A percentile compares a stretch with the other conserved stretches of the same genome.
Evolutionary conservation across 2,113 vertebrate species (phyloP).

Genomic region (Morphnarchus princeps): DNA sequence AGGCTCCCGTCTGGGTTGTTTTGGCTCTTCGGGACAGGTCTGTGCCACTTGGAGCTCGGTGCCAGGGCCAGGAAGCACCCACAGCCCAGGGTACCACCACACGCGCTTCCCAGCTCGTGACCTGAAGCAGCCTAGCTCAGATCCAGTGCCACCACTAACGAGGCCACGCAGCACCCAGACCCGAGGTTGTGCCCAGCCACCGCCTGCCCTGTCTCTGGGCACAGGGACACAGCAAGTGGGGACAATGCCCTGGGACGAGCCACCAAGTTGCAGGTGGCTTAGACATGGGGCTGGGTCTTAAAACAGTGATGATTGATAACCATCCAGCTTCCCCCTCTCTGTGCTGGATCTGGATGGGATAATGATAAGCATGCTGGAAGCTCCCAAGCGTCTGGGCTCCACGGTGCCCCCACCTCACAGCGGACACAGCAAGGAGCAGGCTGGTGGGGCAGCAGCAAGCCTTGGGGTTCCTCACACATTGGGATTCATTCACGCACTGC

Average conservation of each 20-base stretch:
- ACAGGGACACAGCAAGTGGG: neutral
- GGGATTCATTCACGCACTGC: neutral
- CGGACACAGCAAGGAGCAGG: neutral
- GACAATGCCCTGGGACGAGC: neutral
- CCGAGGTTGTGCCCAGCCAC: neutral
- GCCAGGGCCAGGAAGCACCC: neutral
- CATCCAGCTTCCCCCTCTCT: too few relatives aligned
- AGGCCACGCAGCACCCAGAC: neutral
- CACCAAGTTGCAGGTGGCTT: neutral
- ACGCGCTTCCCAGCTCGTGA: neutral
- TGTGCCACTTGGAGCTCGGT: neutral
- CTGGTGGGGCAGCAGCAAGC: neutral
- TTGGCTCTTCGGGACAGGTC: neutral
- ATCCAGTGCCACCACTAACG: neutral
- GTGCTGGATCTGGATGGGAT: too few relatives aligned
- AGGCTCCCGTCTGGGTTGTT: neutral
- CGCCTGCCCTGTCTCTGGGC: neutral
- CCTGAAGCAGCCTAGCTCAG: neutral
- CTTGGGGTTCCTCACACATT: neutral
- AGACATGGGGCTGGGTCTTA: neutral
- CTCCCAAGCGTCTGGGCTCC: neutral
- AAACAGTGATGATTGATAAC: neutral
- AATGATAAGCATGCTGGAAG: neutral
- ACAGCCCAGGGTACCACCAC: neutral
- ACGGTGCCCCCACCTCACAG: neutral